Evolutionary conservation across 2,797 vertebrate species (phyloP).

Genomic region (Hydrolagus colliei): DNA sequence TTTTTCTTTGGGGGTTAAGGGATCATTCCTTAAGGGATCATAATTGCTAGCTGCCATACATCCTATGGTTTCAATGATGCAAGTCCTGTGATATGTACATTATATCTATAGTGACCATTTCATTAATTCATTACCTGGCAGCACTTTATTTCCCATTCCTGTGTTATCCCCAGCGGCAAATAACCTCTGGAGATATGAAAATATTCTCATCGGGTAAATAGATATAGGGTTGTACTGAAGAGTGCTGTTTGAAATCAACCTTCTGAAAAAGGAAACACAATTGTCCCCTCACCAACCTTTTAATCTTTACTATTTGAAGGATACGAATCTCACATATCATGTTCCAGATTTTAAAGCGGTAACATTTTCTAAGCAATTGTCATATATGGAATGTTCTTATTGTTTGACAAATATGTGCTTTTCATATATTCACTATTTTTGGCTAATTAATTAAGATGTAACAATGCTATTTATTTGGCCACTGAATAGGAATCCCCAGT

Average conservation of each 20-base stretch:
- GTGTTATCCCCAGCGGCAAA: not conserved
- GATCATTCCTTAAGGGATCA: not conserved
- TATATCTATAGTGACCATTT: not conserved
- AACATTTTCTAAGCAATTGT: no score
- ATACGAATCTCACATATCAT: not conserved
- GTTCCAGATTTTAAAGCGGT: not conserved
- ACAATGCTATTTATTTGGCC: not conserved
- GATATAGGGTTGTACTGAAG: not conserved
- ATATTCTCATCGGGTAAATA: not conserved
- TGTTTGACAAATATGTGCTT: not conserved
- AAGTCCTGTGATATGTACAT: not conserved
- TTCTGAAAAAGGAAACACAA: not conserved
- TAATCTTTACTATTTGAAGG: not conserved
- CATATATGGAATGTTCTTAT: not conserved
- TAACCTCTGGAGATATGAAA: not conserved
- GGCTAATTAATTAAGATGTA: not conserved
- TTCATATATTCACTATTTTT: not conserved
- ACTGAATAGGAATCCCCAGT: conserved; percentile 1
- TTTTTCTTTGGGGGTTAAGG: not conserved
- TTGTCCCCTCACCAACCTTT: no score
- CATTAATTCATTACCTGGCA: not conserved
- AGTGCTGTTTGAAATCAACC: not conserved
- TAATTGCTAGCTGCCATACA: not conserved
- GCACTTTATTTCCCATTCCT: not conserved
- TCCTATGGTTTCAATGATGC: not conserved